Evolutionary conservation across 2,888 invertebrate genomes (phyloP), one percentile per base, ranked within the genome.

Genomic region (Andrena haemorrhoa): DNA sequence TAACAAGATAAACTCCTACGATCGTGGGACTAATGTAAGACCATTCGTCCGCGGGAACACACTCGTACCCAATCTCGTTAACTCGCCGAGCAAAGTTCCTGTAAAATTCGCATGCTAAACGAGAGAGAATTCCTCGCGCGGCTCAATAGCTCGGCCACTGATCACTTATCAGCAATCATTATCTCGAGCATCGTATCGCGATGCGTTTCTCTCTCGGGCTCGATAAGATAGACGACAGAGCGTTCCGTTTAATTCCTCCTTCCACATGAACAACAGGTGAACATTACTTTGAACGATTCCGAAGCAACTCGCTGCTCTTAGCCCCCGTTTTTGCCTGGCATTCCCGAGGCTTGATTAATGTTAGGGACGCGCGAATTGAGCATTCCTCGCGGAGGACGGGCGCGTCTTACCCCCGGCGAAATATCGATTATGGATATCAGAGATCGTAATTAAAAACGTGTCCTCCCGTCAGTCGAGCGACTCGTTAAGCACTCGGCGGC

Each of bases 381-480:
- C 70, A 60, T 66, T 75, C 70, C 70, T 60, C 69, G 35, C 49
- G 47, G 20, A 31, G 12, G 33, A 41, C 49, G 51, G 41, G 49
- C 51, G 20, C 47, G 60, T n/a, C 23, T 4, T 29, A 10, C n/a
- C 12, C 10, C 12, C 47, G 3, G 66, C 56, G 41, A 58, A 71
- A 76, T 82, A 82, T 82, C 71, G 83, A 75, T 71, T 71, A 66
- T 51, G 66, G 56, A 82, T 82, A 75, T 82, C 76, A 71, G 76
- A 82, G 61, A 82, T 82, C 63, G 83, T 75, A 82, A 82, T 82
- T 82, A 82, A 75, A 83, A 82, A 82, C 82, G 76, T 70, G 70
- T 71, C 51, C 26, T 56, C 56, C 65, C 71, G 69, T 64, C 64
- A 26, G 82, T 82, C 63, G 35, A 2, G 16, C 63, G 26, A 5